Evolutionary conservation across 1,140 invertebrate genomes (phyloP).

Genomic region (Leptonema lineaticorne): DNA sequence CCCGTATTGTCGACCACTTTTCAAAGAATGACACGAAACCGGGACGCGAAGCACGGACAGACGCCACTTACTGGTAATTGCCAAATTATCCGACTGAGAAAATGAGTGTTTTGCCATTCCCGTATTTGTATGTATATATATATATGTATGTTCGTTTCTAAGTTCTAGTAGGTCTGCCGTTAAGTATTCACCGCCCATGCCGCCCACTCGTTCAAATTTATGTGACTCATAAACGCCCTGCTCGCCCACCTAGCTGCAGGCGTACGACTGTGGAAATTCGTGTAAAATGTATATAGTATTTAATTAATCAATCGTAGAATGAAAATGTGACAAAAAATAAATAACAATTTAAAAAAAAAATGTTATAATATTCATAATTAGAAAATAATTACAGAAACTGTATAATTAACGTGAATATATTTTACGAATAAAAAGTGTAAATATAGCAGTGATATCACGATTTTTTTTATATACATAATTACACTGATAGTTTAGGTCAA

Average conservation of each 20-base stretch:
- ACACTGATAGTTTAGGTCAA: too few species aligned
- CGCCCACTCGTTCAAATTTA: background rate
- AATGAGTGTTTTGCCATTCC: background rate
- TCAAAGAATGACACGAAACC: constrained; percentile 10
- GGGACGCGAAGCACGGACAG: background rate
- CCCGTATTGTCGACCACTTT: constrained; percentile 10
- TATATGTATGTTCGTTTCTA: background rate
- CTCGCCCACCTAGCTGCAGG: background rate
- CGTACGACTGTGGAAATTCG: background rate
- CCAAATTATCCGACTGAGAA: constrained; percentile 7
- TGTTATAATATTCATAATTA: background rate
- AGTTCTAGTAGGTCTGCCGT: background rate
- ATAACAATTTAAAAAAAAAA: background rate
- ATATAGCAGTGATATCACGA: too few species aligned
- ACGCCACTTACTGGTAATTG: constrained; percentile 13
- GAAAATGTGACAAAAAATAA: background rate
- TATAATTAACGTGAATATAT: too few species aligned
- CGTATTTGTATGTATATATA: background rate
- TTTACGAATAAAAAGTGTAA: too few species aligned
- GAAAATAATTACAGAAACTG: background rate
- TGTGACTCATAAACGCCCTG: constrained; percentile 8
- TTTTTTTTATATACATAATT: too few species aligned
- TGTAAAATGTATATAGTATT: too few species aligned
- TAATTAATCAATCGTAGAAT: too few species aligned
- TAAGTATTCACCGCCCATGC: background rate